A percentile compares a stretch with the other conserved stretches of the same genome.
Conservation (phyloP, 1,140 invertebrate genomes). For the Tribolium madens region DNA sequence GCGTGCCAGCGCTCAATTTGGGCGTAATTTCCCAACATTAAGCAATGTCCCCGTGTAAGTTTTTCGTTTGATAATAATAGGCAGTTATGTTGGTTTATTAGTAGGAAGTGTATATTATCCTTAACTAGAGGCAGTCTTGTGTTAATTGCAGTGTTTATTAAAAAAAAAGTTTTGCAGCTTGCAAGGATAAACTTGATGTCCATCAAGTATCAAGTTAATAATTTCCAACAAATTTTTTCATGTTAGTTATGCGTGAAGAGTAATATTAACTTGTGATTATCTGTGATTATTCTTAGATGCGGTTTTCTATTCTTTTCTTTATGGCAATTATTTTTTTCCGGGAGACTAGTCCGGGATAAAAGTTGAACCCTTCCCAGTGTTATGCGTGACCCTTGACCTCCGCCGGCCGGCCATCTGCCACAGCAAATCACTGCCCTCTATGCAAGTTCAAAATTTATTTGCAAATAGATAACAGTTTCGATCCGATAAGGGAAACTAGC, state of each 20-base stretch:
- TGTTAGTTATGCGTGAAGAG: background rate
- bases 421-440: background rate
- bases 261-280: background rate
- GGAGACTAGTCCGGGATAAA: background rate
- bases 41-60: background rate
- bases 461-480: background rate
- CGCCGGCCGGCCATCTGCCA: constrained; percentile 4
- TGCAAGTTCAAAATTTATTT: constrained; percentile 7
- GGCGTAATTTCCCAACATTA: background rate
- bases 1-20: background rate
- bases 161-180: background rate
- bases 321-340: background rate
- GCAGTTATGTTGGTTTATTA: background rate
- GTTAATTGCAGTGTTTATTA: background rate
- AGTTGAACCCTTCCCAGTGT: background rate
- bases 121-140: background rate
- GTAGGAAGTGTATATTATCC: background rate
- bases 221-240: background rate
- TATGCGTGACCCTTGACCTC: constrained; percentile 18
- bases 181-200: background rate
- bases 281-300: background rate
- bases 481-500: constrained; percentile 27
- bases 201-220: background rate
- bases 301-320: background rate
- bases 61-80: background rate